These are phyloP conservation scores for Archips crataeganus DNA, from an alignment of 2,888 invertebrate species.

Conservation along the genomic window DNA sequence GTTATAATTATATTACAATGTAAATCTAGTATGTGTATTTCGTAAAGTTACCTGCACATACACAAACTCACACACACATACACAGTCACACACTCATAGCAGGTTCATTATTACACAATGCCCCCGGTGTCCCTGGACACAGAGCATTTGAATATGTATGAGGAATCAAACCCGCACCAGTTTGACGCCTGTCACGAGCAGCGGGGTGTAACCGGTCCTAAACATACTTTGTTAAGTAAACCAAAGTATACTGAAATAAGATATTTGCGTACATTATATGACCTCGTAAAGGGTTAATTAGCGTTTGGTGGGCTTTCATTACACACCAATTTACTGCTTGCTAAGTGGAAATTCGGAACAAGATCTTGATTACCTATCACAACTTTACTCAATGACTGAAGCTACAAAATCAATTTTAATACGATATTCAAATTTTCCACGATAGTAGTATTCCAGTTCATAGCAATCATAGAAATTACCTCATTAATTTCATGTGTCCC, in stretches of 20 bases:
- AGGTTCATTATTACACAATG: constrained; percentile 58
- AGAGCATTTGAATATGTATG: constrained; percentile 71
- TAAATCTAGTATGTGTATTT: constrained; percentile 3
- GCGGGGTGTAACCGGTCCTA: constrained; percentile 38
- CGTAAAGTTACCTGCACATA: constrained; percentile 19
- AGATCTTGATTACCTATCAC: background rate
- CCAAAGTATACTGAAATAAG: constrained; percentile 29
- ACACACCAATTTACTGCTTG: constrained; percentile 11
- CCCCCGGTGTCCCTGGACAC: constrained; percentile 47
- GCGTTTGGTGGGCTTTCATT: constrained; percentile 10
- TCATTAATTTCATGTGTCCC: background rate
- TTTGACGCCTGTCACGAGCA: constrained; percentile 64
- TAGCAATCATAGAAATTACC: background rate
- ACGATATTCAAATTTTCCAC: background rate
- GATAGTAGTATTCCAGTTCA: background rate
- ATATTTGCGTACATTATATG: constrained; percentile 32
- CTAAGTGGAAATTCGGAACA: background rate
- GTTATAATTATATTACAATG: constrained; percentile 4
- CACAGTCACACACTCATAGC: background rate
- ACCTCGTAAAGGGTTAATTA: constrained; percentile 24
- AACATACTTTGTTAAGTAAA: constrained; percentile 39
- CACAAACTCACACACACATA: too few relatives aligned
- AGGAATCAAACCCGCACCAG: constrained; percentile 62
- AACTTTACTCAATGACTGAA: background rate
- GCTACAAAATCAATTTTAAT: background rate